phyloP scores from a whole-genome alignment of 53 echinoderm and acorn worm species.

The Echinarachnius parma region DNA sequence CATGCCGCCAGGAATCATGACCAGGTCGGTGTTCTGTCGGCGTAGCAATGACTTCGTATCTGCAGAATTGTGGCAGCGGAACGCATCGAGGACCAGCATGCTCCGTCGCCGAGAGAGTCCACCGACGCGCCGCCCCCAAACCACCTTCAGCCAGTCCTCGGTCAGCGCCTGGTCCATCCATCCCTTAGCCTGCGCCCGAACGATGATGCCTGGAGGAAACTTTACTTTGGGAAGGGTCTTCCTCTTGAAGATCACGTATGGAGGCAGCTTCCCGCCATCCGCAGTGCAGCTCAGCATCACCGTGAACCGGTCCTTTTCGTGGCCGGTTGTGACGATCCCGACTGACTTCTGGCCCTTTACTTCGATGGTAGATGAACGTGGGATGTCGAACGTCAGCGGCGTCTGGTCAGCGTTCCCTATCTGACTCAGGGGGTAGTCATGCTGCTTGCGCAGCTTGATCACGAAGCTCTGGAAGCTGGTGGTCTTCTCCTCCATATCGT shows the following conservation, averaged over 20 bases:
- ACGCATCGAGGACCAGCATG: constrained; percentile 50
- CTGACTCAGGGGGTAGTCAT: no score
- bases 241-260: constrained; percentile 43
- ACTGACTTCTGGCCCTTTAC: no score
- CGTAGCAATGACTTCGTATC: constrained; percentile 18
- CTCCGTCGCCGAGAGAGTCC: constrained; percentile 1
- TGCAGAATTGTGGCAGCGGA: constrained; percentile 34
- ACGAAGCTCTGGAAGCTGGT: no score
- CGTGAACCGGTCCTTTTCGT: constrained; percentile 50
- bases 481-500: no score
- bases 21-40: constrained; percentile 36
- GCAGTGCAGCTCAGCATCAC: no score
- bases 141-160: constrained; percentile 39
- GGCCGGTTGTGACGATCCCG: constrained; percentile 12
- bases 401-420: no score
- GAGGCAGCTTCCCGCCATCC: constrained; percentile 45
- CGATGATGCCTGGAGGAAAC: constrained; percentile 26
- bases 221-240: constrained; percentile 7
- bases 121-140: constrained; percentile 17
- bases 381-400: no score
- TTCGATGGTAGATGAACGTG: no score
- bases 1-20: constrained; percentile 57
- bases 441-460: no score
- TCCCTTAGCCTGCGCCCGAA: constrained; percentile 24
- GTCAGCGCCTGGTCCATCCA: constrained; percentile 48